A percentile compares a stretch with the other conserved stretches of the same genome.
phyloP scores from a whole-genome alignment of 2,113 vertebrate species.

The Hirundichthys speculiger region DNA sequence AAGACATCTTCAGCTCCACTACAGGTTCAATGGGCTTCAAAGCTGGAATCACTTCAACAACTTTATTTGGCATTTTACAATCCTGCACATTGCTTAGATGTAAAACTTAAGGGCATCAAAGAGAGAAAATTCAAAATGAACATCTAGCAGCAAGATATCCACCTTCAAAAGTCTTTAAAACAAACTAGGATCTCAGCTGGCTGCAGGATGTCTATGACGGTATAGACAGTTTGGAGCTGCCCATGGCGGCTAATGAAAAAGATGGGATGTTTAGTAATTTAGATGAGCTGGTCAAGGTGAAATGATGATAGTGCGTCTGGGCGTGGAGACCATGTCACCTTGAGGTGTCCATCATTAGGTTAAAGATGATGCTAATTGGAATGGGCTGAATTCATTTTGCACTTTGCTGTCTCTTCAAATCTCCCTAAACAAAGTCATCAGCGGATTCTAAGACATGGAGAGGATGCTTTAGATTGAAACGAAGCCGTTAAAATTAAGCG shows the following conservation, averaged over 20 bases:
- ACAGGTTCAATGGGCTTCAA: too few species aligned
- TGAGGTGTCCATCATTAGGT: constrained; percentile 95
- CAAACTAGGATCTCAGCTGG: constrained; percentile 27
- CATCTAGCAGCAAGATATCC: constrained; percentile 27
- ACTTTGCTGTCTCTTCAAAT: constrained; percentile 96
- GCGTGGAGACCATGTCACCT: constrained; percentile 89
- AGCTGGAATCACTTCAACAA: too few species aligned
- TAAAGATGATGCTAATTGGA: constrained; percentile 99
- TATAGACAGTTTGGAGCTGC: constrained; percentile 22
- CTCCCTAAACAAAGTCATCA: constrained; percentile 96
- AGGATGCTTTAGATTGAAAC: constrained; percentile 85
- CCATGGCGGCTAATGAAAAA: constrained; percentile 87
- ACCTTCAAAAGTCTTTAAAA: constrained; percentile 29
- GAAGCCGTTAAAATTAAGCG: constrained; percentile 88
- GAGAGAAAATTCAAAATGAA: not conserved
- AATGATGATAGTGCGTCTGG: constrained; percentile 91
- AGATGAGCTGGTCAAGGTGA: constrained; percentile 88
- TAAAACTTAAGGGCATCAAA: constrained; percentile 2
- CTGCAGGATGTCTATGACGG: constrained; percentile 19
- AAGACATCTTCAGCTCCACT: too few species aligned
- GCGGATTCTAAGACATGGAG: constrained; percentile 79
- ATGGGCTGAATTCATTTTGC: constrained; percentile 97
- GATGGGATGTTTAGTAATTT: constrained; percentile 89
- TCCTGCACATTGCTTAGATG: constrained; percentile 24
- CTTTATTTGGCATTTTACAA: not conserved